These are phyloP conservation scores for Monopis laevigella DNA, from an alignment of 2,888 invertebrate genomes.

Conservation along the genomic window DNA sequence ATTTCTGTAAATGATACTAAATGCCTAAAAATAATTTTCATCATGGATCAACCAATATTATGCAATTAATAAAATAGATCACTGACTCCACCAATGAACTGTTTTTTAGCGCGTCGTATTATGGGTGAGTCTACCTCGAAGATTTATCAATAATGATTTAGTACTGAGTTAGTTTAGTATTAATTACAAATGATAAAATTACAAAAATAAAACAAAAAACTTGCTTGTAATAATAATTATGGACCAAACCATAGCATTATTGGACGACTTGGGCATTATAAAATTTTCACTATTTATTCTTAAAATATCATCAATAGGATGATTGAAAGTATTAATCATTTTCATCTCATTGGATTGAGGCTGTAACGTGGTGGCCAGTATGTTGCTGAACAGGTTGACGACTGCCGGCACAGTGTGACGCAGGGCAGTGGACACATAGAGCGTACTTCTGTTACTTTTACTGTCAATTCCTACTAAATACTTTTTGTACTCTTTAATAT, in stretches of 20 bases:
- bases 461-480: constrained; percentile 56
- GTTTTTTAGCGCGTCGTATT: too few species aligned
- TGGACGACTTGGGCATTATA: background rate
- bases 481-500: constrained; percentile 30
- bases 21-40: too few species aligned
- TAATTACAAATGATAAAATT: too few species aligned
- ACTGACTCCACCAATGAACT: too few species aligned
- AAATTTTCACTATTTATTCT: background rate
- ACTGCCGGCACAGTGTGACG: constrained; percentile 63
- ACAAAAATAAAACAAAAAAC: too few species aligned
- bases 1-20: too few species aligned
- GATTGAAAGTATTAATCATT: background rate
- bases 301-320: background rate
- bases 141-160: too few species aligned
- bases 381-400: constrained; percentile 55
- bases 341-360: background rate
- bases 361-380: constrained; percentile 26
- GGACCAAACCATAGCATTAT: background rate
- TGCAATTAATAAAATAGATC: too few species aligned
- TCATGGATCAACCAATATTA: too few species aligned
- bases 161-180: too few species aligned
- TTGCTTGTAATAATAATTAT: background rate
- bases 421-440: constrained; percentile 55
- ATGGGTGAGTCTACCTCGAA: too few species aligned
- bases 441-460: constrained; percentile 40